Base-by-base conservation (phyloP, 2,113 vertebrate species). In the Leptosomus discolor region DNA sequence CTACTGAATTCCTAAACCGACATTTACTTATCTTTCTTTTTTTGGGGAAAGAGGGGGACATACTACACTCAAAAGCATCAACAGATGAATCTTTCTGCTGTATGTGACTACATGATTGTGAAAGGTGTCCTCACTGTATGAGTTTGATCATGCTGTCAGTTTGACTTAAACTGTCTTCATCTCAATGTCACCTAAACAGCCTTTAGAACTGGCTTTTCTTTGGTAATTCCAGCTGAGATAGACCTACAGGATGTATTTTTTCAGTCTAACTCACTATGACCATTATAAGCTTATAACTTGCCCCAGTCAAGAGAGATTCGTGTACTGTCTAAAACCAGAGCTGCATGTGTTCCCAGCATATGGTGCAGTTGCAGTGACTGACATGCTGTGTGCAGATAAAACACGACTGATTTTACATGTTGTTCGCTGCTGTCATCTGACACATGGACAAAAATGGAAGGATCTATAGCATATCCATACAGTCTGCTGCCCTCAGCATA, bases 1-100 rank as follows among this genome's bases (percentile, higher is more conserved):
- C 6, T 53, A 54, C 14, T 58, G 17, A 74, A 56, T 74, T 74
- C 11, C 22, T 57, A n/a, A 65, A 45, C 0, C 41, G 34, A 4
- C 9, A 19, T 54, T 45, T 53, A 4, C 57, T 43, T 48, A 0
- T 46, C 30, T 18, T 20, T 6, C 2, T 46, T 22, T 39, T 63
- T 14, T 17, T 37, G 3, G 9, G 9, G 8, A 9, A 32, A 5
- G 1, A 4, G 2, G 29, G 21, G 5, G 13, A 14, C 9, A 37
- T 46, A 3, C 7, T 53, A 19, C 5, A 5, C 11, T 56, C 32
- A 34, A 19, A 51, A 30, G 8, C 29, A 67, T 18, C 5, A 68
- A 30, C 3, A 50, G 23, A 32, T 29, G 5, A 29, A 34, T n/a
- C 7, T 43, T 56, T 37, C 32, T 39, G 23, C 15, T 64, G 5